phyloP scores from a whole-genome alignment of 2,113 vertebrate genomes.

The Prochilodus magdalenae region DNA sequence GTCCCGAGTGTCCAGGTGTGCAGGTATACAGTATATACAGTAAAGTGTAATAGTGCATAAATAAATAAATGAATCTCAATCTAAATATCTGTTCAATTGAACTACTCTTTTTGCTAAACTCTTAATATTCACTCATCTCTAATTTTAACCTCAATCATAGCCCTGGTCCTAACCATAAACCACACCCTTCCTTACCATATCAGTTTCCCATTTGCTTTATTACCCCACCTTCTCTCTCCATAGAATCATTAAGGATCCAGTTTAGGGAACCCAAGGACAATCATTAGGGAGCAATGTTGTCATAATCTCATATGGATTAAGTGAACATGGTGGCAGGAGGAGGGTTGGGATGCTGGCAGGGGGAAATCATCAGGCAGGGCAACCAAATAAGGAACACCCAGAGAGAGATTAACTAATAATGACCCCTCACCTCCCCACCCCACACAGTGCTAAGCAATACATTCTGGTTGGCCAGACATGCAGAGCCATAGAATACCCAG shows the following conservation, averaged over 20 bases:
- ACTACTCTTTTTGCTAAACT: not conserved
- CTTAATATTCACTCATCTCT: constrained; percentile 63
- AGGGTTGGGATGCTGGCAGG: constrained; percentile 52
- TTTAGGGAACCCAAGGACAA: not conserved
- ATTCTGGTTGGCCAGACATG: not conserved
- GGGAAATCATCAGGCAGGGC: constrained; percentile 73
- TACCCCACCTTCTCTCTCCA: constrained; percentile 54
- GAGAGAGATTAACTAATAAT: constrained; percentile 67
- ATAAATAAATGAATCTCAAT: no score
- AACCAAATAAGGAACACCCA: constrained; percentile 66
- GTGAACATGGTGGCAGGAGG: constrained; percentile 67
- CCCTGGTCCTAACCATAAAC: constrained; percentile 33
- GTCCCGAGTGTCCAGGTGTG: no score
- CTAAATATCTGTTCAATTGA: not conserved
- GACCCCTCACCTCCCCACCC: constrained; percentile 56
- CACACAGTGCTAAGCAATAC: constrained; percentile 35
- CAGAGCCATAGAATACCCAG: not conserved
- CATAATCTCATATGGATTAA: constrained; percentile 76
- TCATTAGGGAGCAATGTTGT: constrained; percentile 67
- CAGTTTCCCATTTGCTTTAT: constrained; percentile 31
- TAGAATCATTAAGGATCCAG: constrained; percentile 68
- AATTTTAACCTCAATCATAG: not conserved
- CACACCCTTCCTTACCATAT: not conserved
- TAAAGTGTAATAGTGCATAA: no score
- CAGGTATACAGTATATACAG: no score